A percentile compares a stretch with the other conserved stretches of the same genome.
phyloP scores from a whole-genome alignment of 2,113 vertebrate genomes.

The Tautogolabrus adspersus region DNA sequence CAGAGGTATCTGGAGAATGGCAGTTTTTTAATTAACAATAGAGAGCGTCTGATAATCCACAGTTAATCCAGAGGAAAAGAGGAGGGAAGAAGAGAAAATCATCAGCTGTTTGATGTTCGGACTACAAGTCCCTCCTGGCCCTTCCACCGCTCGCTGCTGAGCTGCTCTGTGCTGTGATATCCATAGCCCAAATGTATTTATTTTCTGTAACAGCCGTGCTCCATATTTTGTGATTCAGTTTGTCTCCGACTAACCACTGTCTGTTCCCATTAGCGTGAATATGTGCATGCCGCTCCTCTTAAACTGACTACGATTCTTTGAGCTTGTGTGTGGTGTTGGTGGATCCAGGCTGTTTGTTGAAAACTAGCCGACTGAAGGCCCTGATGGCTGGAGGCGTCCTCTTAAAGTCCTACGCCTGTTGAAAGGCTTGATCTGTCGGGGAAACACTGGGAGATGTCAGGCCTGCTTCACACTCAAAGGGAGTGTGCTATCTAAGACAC shows the following conservation, averaged over 20 bases:
- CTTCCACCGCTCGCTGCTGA: constrained; percentile 61
- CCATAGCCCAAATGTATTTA: constrained; percentile 76
- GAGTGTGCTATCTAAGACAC: constrained; percentile 65
- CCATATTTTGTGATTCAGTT: constrained; percentile 83
- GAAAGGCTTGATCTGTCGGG: constrained; percentile 72
- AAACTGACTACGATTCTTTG: constrained; percentile 62
- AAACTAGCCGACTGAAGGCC: constrained; percentile 61
- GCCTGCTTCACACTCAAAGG: constrained; percentile 64
- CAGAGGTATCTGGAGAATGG: constrained; percentile 72
- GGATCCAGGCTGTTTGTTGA: constrained; percentile 63
- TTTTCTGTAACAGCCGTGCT: constrained; percentile 73
- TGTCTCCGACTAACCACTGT: constrained; percentile 82
- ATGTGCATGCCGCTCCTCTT: constrained; percentile 59
- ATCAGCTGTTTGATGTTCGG: constrained; percentile 79
- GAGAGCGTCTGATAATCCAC: constrained; percentile 81
- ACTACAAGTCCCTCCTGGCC: constrained; percentile 75
- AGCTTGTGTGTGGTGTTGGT: constrained; percentile 58
- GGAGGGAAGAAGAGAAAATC: constrained; percentile 67
- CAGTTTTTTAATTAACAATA: constrained; percentile 83
- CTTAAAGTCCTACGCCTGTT: constrained; percentile 68
- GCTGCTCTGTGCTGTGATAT: constrained; percentile 66
- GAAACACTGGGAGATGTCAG: constrained; percentile 75
- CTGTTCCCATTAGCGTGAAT: constrained; percentile 82
- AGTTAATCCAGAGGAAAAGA: constrained; percentile 78
- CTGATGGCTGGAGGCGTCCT: constrained; percentile 64